Evolutionary conservation across 2,113 vertebrate species (phyloP).

Genomic region (Brachyhypopomus gauderio): DNA sequence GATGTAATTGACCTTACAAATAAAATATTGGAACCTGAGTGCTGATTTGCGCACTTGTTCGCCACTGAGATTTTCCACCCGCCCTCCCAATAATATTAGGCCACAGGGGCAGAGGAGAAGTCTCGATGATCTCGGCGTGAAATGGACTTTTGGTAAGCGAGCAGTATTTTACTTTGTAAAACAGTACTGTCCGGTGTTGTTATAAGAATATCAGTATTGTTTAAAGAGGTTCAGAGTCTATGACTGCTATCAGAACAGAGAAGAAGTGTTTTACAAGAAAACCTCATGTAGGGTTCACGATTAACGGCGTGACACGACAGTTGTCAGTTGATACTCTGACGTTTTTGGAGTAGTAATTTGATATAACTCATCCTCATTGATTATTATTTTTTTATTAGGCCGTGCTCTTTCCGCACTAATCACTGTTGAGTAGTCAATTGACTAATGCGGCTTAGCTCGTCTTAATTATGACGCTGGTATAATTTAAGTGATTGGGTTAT

Average conservation of each 20-base stretch:
- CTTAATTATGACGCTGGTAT: background rate
- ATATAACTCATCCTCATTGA: background rate
- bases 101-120: background rate
- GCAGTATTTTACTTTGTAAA: background rate
- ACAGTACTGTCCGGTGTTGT: background rate
- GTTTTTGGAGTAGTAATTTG: background rate
- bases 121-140: background rate
- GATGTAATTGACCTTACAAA: conserved; percentile 3
- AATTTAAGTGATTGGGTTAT: background rate
- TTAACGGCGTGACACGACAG: background rate
- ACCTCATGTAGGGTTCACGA: background rate
- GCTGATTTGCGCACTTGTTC: conserved; percentile 17
- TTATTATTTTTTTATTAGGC: background rate
- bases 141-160: background rate
- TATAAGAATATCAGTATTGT: too few relatives aligned
- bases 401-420: background rate
- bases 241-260: background rate
- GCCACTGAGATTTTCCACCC: conserved; percentile 24
- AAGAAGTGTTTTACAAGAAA: background rate
- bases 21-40: background rate
- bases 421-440: background rate
- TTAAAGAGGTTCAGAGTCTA: background rate
- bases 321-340: background rate
- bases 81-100: background rate
- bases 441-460: background rate